Base-by-base conservation (phyloP, 2,113 vertebrate genomes). In the Eleginops maclovinus region DNA sequence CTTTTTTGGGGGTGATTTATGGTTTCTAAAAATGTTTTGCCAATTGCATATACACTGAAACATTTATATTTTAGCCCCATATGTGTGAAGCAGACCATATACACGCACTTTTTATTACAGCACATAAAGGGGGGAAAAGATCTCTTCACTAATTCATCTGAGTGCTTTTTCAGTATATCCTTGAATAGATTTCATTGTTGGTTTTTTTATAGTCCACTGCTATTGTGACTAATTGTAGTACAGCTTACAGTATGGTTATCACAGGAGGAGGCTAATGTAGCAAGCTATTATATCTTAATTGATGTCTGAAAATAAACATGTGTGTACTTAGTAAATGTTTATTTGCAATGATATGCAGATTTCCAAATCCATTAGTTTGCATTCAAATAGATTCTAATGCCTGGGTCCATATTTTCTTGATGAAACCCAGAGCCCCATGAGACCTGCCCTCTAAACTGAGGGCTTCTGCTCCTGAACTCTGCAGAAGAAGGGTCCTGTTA, bases 401-500 rank as follows among this genome's bases (percentile, higher is more conserved):
- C 28, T 31, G 19, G 24, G 26, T 64, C 7, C 50, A 36, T 46
- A 54, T 12, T 75, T 50, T 72, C 66, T 61, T 47, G 50, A 83
- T 53, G 31, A 58, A 55, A 77, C 14, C 56, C 68, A 71, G 63
- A 47, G 21, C 59, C 50, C n/a, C n/a, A 10, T 3, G 6, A 75
- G 77, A 51, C 16, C 36, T 21, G 19, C 21, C 17, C 51, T 47
- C 17, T 10, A 44, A 68, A 40, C 66, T 19, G 15, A 14, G 41
- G 62, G 43, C 31, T 15, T 46, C 19, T 53, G 10, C 12, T 72
- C 22, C 10, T 71, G 54, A 54, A 78, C 55, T 71, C 55, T 77
- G 43, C 55, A 67, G 50, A 59, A 82, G 69, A 79, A 63, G 36
- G 43, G 54, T 50, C 44, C 46, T 1, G 49, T 72, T 75, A 51